Conservation (phyloP, 2,888 invertebrate genomes). For the Epistrophe eligans region DNA sequence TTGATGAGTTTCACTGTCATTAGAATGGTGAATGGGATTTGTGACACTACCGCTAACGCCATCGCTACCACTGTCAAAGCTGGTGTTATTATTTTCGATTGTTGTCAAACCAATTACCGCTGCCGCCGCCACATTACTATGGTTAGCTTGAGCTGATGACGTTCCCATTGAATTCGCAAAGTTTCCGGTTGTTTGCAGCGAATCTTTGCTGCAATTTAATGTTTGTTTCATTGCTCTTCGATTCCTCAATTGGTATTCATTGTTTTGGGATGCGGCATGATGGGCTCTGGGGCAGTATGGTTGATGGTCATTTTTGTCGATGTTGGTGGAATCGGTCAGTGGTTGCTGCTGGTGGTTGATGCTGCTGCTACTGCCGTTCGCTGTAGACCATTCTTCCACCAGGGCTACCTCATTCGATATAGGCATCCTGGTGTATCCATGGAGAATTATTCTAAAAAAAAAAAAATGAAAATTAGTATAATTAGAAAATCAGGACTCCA, state of each 20-base stretch:
- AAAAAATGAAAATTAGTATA: constrained; percentile 34
- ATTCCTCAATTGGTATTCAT: constrained; percentile 59
- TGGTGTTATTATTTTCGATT: constrained; percentile 51
- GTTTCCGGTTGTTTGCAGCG: constrained; percentile 42
- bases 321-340: constrained; percentile 80
- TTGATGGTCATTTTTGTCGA: constrained; percentile 80
- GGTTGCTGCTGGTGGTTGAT: constrained; percentile 78
- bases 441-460: constrained; percentile 81
- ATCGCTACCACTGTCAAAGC: constrained; percentile 65
- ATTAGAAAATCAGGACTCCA: not conserved
- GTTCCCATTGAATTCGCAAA: constrained; percentile 51
- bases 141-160: constrained; percentile 34
- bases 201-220: constrained; percentile 24
- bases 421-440: constrained; percentile 83
- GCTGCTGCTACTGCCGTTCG: constrained; percentile 79
- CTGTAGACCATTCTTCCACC: constrained; percentile 82
- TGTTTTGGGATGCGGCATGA: constrained; percentile 22
- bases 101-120: constrained; percentile 25
- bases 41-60: constrained; percentile 78
- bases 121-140: constrained; percentile 9
- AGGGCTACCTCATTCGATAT: constrained; percentile 83
- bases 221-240: constrained; percentile 74
- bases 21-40: constrained; percentile 61
- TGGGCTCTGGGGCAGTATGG: constrained; percentile 37
- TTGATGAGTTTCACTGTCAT: constrained; percentile 60